Base-by-base conservation (phyloP, 2,888 invertebrate species). In the Glaucopsyche alexis region DNA sequence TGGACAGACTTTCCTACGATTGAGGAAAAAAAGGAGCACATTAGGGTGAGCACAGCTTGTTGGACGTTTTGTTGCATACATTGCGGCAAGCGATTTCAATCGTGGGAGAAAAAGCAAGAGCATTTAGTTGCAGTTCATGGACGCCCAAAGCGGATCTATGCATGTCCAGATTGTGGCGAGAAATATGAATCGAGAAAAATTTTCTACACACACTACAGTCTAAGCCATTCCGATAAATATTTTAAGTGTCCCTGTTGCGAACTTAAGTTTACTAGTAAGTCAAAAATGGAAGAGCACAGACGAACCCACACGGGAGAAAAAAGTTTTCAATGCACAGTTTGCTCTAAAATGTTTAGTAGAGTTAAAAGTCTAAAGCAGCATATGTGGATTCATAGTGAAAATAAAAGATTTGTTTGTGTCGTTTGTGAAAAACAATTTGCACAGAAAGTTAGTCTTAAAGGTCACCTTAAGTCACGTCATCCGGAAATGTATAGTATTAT, bases 291-390 rank as follows among this genome's bases (percentile, higher is more conserved):
- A 4, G 87, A 93, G 1, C 94, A 94, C 75, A 85, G 83, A 71
- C 82, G 90, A 0, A 87, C 87, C 0, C 94, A 94, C 78, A 92
- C 94, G 0, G 88, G 91, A 2, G 93, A 93, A 73, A 94, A 92
- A 74, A 81, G 82, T 1, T 89, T 85, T 52, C 81, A 85, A 64
- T 94, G 94, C 75, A 79, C 81, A 0, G 80, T 93, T 1, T 94
- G 94, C 76, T 81, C 82, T 1, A 94, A 94, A 77, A 80, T 85
- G 1, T 94, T 94, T 74, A 86, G 91, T 19, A 88, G 93, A n/a
- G 88, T 87, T 8, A 93, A 91, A 73, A 88, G 89, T 1, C 78
- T 94, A 4, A 81, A 80, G 2, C 89, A 89, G 69, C 91, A 91
- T 70, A 84, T 90, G 87, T 90, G 90, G 90, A 86, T 86, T 50